phyloP scores from a whole-genome alignment of 1,140 invertebrate genomes.

The Palaemon carinicauda region DNA sequence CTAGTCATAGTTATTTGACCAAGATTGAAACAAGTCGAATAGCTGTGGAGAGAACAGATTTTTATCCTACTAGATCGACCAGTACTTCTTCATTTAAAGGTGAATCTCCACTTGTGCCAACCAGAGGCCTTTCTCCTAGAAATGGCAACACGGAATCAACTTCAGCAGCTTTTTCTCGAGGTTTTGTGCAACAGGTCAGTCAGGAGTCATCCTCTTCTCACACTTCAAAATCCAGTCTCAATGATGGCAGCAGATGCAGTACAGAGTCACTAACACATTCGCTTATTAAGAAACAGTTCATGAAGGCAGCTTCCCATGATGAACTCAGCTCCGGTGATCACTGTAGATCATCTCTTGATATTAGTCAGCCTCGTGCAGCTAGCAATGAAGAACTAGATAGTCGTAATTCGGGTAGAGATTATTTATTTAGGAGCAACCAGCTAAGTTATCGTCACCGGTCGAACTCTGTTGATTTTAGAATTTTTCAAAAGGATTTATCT shows the following conservation, averaged over 20 bases:
- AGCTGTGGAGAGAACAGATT: conserved; percentile 8
- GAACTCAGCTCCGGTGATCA: conserved; percentile 16
- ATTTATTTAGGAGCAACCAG: conserved; percentile 41
- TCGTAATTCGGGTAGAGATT: conserved; percentile 25
- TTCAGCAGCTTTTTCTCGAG: too few relatives aligned
- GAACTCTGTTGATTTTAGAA: conserved; percentile 57
- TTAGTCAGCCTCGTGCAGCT: conserved; percentile 31
- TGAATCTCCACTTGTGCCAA: background rate
- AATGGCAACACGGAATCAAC: background rate
- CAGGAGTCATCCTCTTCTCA: conserved; percentile 38
- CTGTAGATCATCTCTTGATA: conserved; percentile 23
- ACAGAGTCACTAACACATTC: conserved; percentile 40
- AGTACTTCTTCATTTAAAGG: conserved; percentile 28
- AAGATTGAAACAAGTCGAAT: conserved; percentile 3
- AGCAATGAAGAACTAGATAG: conserved; percentile 54
- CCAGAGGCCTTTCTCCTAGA: background rate
- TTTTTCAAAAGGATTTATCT: conserved; percentile 27
- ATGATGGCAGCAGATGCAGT: conserved; percentile 36
- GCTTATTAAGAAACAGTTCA: conserved; percentile 23
- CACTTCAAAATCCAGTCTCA: conserved; percentile 38
- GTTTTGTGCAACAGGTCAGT: background rate
- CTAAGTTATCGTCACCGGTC: conserved; percentile 38
- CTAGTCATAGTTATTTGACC: conserved; percentile 27
- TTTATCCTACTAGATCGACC: background rate
- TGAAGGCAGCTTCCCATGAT: conserved; percentile 50